These are phyloP conservation scores for Sicus ferrugineus DNA, from an alignment of 2,888 invertebrate species.

Conservation along the genomic window DNA sequence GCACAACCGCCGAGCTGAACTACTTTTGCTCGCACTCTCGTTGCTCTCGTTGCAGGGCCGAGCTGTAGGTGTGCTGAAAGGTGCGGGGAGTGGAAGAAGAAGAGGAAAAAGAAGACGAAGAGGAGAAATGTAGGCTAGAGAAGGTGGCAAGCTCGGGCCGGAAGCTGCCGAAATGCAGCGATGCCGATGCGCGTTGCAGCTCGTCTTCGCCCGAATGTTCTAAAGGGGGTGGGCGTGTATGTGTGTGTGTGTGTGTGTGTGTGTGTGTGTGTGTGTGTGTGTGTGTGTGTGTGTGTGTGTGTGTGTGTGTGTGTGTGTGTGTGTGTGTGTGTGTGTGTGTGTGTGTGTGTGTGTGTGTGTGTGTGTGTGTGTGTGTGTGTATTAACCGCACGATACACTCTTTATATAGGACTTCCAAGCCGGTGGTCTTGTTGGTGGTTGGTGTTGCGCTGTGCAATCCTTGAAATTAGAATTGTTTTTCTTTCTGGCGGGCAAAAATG, in stretches of 20 bases:
- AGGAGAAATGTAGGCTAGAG: not conserved
- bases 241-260: not conserved
- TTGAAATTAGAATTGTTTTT: slow-evolving; percentile 13
- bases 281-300: not conserved
- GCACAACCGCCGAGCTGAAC: slow-evolving; percentile 5
- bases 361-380: not conserved
- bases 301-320: not conserved
- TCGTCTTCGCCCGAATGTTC: not conserved
- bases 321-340: not conserved
- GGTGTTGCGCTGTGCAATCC: not conserved
- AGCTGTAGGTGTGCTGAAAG: not conserved
- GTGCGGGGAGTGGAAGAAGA: not conserved
- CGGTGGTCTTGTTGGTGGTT: not conserved
- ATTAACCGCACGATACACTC: not conserved
- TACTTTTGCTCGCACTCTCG: slow-evolving; percentile 11
- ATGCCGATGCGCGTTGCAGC: not conserved
- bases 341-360: not conserved
- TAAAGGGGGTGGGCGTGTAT: not conserved
- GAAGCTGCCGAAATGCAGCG: slow-evolving; percentile 2
- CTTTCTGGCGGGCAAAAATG: not conserved
- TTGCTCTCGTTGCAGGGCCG: slow-evolving; percentile 4
- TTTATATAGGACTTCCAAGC: not conserved
- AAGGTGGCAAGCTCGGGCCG: slow-evolving; percentile 5
- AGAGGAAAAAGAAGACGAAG: not conserved
- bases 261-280: not conserved